Conservation (phyloP, 2,113 vertebrate genomes). For the Leptobrachium ailaonicum region DNA sequence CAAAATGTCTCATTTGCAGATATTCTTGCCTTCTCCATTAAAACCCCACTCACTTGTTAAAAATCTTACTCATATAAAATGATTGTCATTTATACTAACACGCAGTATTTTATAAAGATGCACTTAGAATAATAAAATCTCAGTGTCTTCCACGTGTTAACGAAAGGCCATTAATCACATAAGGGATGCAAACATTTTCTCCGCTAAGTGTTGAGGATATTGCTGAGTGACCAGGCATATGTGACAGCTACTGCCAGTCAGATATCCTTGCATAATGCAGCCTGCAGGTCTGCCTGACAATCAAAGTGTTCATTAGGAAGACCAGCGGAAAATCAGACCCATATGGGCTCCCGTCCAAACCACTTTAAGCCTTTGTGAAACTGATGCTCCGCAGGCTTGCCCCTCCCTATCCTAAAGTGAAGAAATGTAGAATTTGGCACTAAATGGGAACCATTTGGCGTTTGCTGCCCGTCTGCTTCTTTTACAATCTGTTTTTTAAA, state of each 20-base stretch:
- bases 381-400: conserved; percentile 20
- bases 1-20: not conserved
- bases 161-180: conserved; percentile 8
- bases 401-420: conserved; percentile 5
- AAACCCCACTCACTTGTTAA: not conserved
- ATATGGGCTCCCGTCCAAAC: conserved; percentile 39
- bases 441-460: conserved; percentile 9
- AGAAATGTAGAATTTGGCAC: conserved; percentile 14
- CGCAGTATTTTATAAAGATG: not conserved
- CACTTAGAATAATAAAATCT: not conserved
- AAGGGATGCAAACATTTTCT: conserved; percentile 29
- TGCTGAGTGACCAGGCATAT: not conserved
- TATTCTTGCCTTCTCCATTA: no score
- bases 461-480: not conserved
- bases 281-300: conserved; percentile 36
- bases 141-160: not conserved
- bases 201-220: conserved; percentile 27
- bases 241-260: conserved; percentile 42
- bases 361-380: conserved; percentile 35
- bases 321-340: conserved; percentile 19
- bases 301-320: conserved; percentile 40
- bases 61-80: not conserved
- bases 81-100: not conserved
- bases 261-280: conserved; percentile 25
- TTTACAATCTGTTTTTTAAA: not conserved